Conservation (phyloP, 1,140 invertebrate genomes). For the Choristoneura fumiferana region DNA sequence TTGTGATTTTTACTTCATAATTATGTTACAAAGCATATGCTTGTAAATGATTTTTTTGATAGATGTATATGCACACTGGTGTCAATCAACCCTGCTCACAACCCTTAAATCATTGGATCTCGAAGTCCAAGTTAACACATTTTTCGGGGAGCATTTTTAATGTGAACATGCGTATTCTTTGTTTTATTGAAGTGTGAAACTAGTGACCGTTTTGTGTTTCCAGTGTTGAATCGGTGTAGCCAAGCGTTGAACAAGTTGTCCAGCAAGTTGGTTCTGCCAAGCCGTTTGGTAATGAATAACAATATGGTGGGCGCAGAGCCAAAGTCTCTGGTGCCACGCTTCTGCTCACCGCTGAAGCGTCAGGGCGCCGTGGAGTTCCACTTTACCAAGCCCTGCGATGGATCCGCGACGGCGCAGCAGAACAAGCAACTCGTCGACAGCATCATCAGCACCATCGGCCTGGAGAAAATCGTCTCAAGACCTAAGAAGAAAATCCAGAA, state of each 20-base stretch:
- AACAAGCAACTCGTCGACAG: conserved; percentile 61
- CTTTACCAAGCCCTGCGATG: conserved; percentile 44
- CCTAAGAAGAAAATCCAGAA: conserved; percentile 45
- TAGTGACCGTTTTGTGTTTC: conserved; percentile 32
- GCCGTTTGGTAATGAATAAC: conserved; percentile 51
- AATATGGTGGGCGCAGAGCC: conserved; percentile 32
- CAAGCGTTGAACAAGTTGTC: conserved; percentile 48
- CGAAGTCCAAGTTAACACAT: too few relatives aligned
- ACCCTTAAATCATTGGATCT: too few relatives aligned
- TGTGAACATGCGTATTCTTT: too few relatives aligned
- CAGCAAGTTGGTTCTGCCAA: conserved; percentile 46
- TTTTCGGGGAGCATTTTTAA: too few relatives aligned
- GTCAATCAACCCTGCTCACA: too few relatives aligned
- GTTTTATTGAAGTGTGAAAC: background rate
- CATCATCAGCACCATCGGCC: conserved; percentile 46
- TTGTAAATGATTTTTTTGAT: too few relatives aligned
- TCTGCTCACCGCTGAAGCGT: conserved; percentile 68
- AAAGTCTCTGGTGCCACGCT: conserved; percentile 48
- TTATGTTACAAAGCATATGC: too few relatives aligned
- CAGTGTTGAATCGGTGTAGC: conserved; percentile 67
- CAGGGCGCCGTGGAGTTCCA: conserved; percentile 52
- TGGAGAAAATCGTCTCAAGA: conserved; percentile 48
- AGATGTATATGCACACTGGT: too few relatives aligned
- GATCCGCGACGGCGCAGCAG: conserved; percentile 32
- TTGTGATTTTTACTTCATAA: too few relatives aligned